phyloP scores from a whole-genome alignment of 1,140 invertebrate species.

The Glossosoma conforme region DNA sequence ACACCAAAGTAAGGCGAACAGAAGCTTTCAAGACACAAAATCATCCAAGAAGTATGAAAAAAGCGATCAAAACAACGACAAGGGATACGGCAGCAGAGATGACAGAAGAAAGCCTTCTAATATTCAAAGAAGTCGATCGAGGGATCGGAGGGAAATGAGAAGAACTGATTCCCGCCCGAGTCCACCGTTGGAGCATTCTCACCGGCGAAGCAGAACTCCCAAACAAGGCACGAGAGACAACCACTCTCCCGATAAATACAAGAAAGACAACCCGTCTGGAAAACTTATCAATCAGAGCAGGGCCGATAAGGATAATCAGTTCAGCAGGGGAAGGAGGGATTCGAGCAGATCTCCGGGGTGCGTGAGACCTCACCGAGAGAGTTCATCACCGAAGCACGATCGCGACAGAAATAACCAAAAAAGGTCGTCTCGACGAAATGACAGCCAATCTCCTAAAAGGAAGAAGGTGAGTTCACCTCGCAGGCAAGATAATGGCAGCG shows the following conservation, averaged over 20 bases:
- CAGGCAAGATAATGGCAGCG: slow-evolving; percentile 14
- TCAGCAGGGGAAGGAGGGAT: slow-evolving; percentile 12
- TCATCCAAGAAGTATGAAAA: slow-evolving; percentile 19
- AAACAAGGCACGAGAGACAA: slow-evolving; percentile 13
- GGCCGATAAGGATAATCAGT: slow-evolving; percentile 16
- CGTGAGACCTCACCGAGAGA: slow-evolving; percentile 11
- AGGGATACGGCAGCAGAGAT: slow-evolving; percentile 11
- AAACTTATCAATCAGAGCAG: slow-evolving; percentile 6
- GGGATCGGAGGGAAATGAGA: slow-evolving; percentile 16
- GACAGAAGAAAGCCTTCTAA: slow-evolving; percentile 11
- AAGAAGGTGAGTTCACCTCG: slow-evolving; percentile 6
- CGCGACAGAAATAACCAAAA: slow-evolving; percentile 15
- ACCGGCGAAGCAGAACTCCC: slow-evolving; percentile 20
- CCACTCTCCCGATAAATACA: slow-evolving; percentile 6
- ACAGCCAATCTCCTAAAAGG: slow-evolving; percentile 21
- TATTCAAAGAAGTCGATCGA: slow-evolving; percentile 22
- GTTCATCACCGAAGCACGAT: slow-evolving; percentile 21
- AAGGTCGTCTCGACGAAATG: slow-evolving; percentile 10
- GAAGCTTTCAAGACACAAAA: slow-evolving; percentile 11
- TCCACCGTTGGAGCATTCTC: slow-evolving; percentile 13
- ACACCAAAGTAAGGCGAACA: background rate
- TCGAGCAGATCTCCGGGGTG: slow-evolving; percentile 25
- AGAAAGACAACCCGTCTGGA: slow-evolving; percentile 6
- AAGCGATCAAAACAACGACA: slow-evolving; percentile 9
- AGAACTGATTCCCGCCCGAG: slow-evolving; percentile 12